Evolutionary conservation across 2,888 invertebrate genomes (phyloP).

Genomic region (Gryllus longicercus): DNA sequence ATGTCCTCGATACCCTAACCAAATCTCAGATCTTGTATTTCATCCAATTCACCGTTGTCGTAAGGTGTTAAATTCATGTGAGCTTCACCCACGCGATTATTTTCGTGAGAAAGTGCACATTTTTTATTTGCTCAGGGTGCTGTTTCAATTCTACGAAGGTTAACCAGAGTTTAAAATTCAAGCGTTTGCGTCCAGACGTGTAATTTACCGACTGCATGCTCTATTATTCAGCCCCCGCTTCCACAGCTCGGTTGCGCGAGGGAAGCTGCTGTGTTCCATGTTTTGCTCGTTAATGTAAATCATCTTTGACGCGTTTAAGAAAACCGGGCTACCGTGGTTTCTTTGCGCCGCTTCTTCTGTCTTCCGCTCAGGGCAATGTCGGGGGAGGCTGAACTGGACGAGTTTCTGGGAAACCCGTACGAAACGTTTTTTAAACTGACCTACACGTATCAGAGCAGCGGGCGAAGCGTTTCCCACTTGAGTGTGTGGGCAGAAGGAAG

Average conservation of each 20-base stretch:
- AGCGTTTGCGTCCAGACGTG: conserved; percentile 1
- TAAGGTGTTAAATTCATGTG: no score
- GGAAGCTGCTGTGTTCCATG: background rate
- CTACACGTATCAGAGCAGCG: no score
- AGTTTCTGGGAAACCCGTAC: background rate
- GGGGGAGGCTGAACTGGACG: background rate
- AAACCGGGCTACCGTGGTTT: background rate
- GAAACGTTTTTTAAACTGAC: no score
- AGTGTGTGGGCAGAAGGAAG: no score
- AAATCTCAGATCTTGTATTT: no score
- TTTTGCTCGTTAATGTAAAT: conserved; percentile 17
- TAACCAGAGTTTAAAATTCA: conserved; percentile 17
- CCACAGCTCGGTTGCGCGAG: background rate
- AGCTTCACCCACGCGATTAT: no score
- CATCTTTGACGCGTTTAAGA: conserved; percentile 7
- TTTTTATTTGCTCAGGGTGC: background rate
- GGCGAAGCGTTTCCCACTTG: no score
- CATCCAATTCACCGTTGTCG: no score
- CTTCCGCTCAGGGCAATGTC: background rate
- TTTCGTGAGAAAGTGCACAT: no score
- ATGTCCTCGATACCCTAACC: no score
- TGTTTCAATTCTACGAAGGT: background rate
- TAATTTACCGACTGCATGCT: background rate
- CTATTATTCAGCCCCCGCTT: background rate
- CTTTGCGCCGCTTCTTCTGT: background rate